phyloP scores from a whole-genome alignment of 2,113 vertebrate genomes.

The Clarias gariepinus region DNA sequence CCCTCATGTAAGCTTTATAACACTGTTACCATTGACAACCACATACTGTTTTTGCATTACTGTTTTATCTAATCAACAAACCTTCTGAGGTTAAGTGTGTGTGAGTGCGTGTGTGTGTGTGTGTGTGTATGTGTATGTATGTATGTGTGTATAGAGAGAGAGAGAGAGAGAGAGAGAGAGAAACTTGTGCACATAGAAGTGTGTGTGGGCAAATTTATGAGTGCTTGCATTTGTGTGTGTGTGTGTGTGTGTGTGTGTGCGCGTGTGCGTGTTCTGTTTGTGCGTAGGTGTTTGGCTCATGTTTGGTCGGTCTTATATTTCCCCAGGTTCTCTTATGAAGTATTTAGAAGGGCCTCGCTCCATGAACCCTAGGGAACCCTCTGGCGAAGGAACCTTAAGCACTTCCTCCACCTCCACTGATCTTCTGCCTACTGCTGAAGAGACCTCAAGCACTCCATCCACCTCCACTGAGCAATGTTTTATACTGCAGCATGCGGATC shows the following conservation, averaged over 20 bases:
- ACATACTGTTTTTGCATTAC: neutral
- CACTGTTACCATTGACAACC: neutral
- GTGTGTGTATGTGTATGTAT: neutral
- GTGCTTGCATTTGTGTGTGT: neutral
- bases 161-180: neutral
- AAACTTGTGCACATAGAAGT: neutral
- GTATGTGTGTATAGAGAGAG: neutral
- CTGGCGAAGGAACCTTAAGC: conserved; percentile 21
- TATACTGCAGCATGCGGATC: neutral
- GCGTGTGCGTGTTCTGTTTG: neutral
- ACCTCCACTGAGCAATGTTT: conserved; percentile 3
- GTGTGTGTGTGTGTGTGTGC: conserved; percentile 1
- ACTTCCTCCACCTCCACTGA: conserved; percentile 33
- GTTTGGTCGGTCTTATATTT: conserved; percentile 10
- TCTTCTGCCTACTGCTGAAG: neutral
- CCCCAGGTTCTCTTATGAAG: conserved; percentile 30
- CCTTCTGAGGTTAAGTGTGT: neutral
- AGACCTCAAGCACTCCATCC: conserved; percentile 4
- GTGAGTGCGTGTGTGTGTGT: neutral
- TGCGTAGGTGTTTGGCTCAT: conserved; percentile 21
- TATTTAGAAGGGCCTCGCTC: conserved; percentile 27
- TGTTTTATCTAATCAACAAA: conserved; percentile 19
- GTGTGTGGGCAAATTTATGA: neutral
- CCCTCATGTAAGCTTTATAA: neutral
- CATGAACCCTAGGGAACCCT: neutral